Conservation (phyloP, 2,113 vertebrate genomes). For the Atlantisia rogersi region DNA sequence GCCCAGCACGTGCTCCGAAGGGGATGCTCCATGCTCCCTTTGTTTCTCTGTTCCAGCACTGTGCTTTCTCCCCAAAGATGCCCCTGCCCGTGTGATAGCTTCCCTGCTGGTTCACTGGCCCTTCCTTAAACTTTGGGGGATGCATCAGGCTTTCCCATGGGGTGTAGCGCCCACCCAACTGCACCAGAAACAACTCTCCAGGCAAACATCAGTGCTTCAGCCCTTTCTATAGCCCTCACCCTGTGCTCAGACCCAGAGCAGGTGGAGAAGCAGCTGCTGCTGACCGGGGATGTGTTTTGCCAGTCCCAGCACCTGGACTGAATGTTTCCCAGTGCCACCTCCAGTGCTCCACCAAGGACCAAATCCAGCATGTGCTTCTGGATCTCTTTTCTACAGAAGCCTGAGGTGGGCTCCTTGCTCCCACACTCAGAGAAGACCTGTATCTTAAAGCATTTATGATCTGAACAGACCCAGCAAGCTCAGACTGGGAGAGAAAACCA, state of each 20-base stretch:
- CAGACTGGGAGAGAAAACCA: not conserved
- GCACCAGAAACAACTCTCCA: not conserved
- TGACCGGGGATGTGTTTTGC: not conserved
- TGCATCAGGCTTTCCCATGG: not conserved
- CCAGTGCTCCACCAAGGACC: not conserved
- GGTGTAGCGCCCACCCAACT: not conserved
- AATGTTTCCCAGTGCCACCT: not conserved
- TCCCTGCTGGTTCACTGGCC: too few species aligned
- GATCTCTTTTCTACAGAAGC: not conserved
- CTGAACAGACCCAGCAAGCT: not conserved
- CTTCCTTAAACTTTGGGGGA: too few species aligned
- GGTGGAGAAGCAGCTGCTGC: not conserved
- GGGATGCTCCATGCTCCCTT: not conserved
- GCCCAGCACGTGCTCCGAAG: not conserved
- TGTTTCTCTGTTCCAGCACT: not conserved
- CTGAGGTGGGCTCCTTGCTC: not conserved
- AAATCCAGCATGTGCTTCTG: not conserved
- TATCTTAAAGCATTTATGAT: not conserved
- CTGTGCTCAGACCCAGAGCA: not conserved
- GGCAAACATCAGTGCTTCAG: accelerated
- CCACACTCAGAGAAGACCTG: not conserved
- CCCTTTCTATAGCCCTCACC: not conserved
- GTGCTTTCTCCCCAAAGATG: not conserved
- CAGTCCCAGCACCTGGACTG: not conserved
- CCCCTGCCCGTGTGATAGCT: too few species aligned